Percentiles rank a stretch among this genome's conserved stretches.
Evolutionary conservation across 2,888 invertebrate genomes (phyloP).

Genomic region (Ophioninae sp.): DNA sequence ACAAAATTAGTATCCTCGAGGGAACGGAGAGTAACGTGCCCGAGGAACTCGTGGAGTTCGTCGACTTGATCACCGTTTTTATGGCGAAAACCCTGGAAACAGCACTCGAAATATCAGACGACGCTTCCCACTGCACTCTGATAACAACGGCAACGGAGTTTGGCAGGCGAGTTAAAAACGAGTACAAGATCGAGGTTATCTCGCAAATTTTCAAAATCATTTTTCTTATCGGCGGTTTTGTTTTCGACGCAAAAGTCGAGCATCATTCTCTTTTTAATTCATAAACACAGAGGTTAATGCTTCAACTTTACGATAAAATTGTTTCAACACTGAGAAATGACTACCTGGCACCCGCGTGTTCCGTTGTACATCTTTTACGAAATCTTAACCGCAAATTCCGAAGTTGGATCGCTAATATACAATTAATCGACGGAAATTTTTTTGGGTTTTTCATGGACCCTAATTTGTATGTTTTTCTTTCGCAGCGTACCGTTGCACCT

Average conservation of each 20-base stretch:
- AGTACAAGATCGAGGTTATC: background rate
- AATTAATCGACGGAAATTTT: too few relatives aligned
- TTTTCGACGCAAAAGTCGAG: too few relatives aligned
- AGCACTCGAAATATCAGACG: conserved; percentile 82
- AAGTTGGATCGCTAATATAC: background rate
- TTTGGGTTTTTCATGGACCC: background rate
- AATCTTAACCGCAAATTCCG: background rate
- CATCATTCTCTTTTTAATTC: too few relatives aligned
- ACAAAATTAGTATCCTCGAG: conserved; percentile 76
- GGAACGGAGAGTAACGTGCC: conserved; percentile 73
- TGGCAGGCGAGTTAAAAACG: conserved; percentile 74
- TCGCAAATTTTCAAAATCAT: too few relatives aligned
- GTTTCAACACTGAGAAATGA: too few relatives aligned
- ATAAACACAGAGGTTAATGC: too few relatives aligned
- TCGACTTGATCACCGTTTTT: conserved; percentile 81
- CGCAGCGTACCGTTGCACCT: conserved; percentile 72
- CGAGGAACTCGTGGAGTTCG: conserved; percentile 76
- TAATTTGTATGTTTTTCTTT: conserved; percentile 18
- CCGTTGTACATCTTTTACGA: too few relatives aligned
- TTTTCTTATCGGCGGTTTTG: too few relatives aligned
- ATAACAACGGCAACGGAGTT: conserved; percentile 83
- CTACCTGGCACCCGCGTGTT: too few relatives aligned
- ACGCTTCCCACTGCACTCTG: conserved; percentile 83
- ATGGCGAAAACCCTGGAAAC: conserved; percentile 69
- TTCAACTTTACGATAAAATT: too few relatives aligned